Evolutionary conservation across 2,888 invertebrate genomes (phyloP).

Genomic region (Polylopha cassiicola): DNA sequence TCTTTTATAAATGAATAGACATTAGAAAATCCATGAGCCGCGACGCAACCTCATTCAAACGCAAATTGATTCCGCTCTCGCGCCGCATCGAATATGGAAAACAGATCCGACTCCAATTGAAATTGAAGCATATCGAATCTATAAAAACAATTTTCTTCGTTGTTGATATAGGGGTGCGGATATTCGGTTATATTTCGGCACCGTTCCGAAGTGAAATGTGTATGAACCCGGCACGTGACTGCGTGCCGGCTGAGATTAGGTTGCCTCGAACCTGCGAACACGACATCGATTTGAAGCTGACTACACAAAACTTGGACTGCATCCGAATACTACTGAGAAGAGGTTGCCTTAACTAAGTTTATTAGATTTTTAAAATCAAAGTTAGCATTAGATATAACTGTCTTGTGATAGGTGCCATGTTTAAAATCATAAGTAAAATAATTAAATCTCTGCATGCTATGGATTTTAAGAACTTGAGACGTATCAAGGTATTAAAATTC

Average conservation of each 20-base stretch:
- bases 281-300: conserved; percentile 22
- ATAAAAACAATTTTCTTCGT: conserved; percentile 71
- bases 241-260: conserved; percentile 48
- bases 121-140: conserved; percentile 71
- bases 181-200: conserved; percentile 53
- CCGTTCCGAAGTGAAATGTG: conserved; percentile 49
- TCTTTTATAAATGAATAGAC: conserved; percentile 44
- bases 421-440: too few species aligned
- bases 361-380: conserved; percentile 10
- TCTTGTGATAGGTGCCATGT: too few species aligned
- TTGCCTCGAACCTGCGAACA: conserved; percentile 25
- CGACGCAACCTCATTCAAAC: conserved; percentile 45
- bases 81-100: conserved; percentile 50
- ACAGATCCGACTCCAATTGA: conserved; percentile 60
- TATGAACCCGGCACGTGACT: conserved; percentile 64
- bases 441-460: too few species aligned
- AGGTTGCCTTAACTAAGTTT: too few species aligned
- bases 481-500: too few species aligned
- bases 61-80: conserved; percentile 57
- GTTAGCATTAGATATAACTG: too few species aligned
- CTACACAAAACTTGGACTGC: conserved; percentile 24
- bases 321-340: too few species aligned
- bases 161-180: conserved; percentile 56
- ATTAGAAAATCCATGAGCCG: conserved; percentile 45
- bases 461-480: too few species aligned